phyloP scores from a whole-genome alignment of 2,888 invertebrate species.

The Orthonychiurus folsomi region DNA sequence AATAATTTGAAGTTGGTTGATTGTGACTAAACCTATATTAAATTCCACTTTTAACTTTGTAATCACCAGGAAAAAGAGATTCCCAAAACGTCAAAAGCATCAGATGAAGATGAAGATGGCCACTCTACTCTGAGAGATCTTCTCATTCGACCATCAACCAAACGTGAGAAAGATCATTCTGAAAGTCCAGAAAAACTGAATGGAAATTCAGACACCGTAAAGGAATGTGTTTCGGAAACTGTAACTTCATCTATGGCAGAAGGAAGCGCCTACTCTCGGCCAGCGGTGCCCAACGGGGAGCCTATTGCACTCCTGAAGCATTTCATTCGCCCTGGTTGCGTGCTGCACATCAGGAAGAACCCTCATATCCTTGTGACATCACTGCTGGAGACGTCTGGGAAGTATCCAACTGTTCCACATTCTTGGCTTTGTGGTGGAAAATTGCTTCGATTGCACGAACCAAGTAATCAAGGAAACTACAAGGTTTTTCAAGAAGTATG shows the following conservation, averaged over 20 bases:
- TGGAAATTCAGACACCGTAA: background rate
- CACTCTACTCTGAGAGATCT: conserved; percentile 73
- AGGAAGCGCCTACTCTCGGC: background rate
- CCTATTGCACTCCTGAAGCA: background rate
- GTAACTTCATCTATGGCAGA: background rate
- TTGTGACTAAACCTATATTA: background rate
- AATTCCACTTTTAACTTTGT: background rate
- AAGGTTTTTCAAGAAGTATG: conserved; percentile 65
- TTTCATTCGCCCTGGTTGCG: conserved; percentile 1
- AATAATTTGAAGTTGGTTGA: background rate
- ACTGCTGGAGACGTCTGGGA: conserved; percentile 55
- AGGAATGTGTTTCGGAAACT: no score
- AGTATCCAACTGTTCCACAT: conserved; percentile 83
- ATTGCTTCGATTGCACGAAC: conserved; percentile 72
- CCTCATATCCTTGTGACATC: background rate
- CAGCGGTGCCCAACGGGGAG: background rate
- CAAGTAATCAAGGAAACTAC: conserved; percentile 65
- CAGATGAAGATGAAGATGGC: conserved; percentile 54
- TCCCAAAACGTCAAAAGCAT: conserved; percentile 14
- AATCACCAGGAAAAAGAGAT: background rate
- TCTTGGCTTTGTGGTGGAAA: conserved; percentile 90
- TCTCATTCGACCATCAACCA: conserved; percentile 54
- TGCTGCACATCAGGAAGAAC: background rate
- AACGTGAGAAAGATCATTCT: background rate
- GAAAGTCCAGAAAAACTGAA: background rate